Evolutionary conservation across 2,888 invertebrate genomes (phyloP).

Genomic region (Epistrophe eligans): DNA sequence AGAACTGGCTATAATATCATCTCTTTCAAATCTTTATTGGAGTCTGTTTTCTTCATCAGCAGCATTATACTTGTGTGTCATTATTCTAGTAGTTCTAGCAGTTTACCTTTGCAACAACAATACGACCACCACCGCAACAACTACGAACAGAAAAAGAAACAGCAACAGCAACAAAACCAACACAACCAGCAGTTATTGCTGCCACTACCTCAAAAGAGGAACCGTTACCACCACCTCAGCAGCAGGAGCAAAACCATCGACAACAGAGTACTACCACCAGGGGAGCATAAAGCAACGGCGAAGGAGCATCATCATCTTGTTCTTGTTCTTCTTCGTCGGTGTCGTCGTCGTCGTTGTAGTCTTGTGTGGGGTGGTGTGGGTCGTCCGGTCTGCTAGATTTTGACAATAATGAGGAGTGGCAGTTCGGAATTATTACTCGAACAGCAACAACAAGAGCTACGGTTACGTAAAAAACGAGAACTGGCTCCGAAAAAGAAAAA

Average conservation of each 20-base stretch:
- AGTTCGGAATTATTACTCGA: conserved; percentile 91
- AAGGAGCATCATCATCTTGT: conserved; percentile 49
- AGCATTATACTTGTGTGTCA: conserved; percentile 51
- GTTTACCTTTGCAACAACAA: conserved; percentile 66
- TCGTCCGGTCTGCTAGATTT: conserved; percentile 78
- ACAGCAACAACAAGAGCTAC: conserved; percentile 89
- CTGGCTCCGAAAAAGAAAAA: conserved; percentile 85
- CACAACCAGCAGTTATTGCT: conserved; percentile 63
- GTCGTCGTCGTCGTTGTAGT: conserved; percentile 11
- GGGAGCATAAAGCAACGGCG: conserved; percentile 56
- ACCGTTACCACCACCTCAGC: conserved; percentile 55
- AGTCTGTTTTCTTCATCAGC: conserved; percentile 42
- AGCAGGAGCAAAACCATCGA: conserved; percentile 41
- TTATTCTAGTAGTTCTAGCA: conserved; percentile 70
- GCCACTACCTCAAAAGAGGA: conserved; percentile 43
- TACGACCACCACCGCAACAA: conserved; percentile 26
- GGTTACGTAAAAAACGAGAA: conserved; percentile 87
- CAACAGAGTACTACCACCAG: conserved; percentile 43
- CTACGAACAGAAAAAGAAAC: conserved; percentile 55
- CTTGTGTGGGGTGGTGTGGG: conserved; percentile 76
- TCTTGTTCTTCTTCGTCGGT: conserved; percentile 4
- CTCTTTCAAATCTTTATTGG: conserved; percentile 19
- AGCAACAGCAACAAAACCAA: conserved; percentile 68
- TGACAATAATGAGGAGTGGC: conserved; percentile 88
- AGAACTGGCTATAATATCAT: conserved; percentile 70